Evolutionary conservation across 1,140 invertebrate species (phyloP), one percentile per base, ranked within the genome.

Genomic region (Drosophila sechellia): DNA sequence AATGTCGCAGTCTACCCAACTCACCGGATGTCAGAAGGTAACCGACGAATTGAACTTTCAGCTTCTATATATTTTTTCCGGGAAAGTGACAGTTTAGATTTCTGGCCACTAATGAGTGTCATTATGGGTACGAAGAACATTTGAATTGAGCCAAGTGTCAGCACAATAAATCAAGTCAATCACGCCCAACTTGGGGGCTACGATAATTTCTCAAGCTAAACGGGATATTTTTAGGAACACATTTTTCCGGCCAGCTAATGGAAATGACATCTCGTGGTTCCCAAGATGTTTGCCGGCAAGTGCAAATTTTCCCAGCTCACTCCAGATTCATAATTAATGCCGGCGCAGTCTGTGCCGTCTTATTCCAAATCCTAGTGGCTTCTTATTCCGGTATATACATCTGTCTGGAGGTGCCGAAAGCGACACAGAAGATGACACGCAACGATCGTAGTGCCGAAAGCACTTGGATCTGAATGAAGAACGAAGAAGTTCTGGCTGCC

Each of bases 21-120:
- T 95, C 95, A 58, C 95, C 95, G 77, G 94, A 95, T 93, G 93
- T 94, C 56, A 92, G 94, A 93, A 94, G 94, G 94, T 94, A 87
- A 83, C 25, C 34, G 39, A 66, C 49, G 39, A 57, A 20, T 45
- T 4, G 31, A 35, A 34, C 31, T 52, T 52, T 35, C 4, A 35
- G 22, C 34, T 27, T 31, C 6, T 39, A 45, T 34, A 55, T 37
- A 49, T 48, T 55, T 60, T 50, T 60, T 49, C 55, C 6, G 5
- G 34, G 31, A 72, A 83, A 77, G 55, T 48, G 56, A 57, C 59
- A 69, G 63, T 43, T 20, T 25, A 58, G 52, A 76, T 75, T 50
- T 55, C 55, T 53, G 45, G 40, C 50, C 68, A 78, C 85, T 89
- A 89, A 89, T 90, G 77, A 89, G 72, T 49, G 49, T 61, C 84